Evolutionary conservation across 2,888 invertebrate genomes (phyloP).

Genomic region (Drosophila multiciliata): DNA sequence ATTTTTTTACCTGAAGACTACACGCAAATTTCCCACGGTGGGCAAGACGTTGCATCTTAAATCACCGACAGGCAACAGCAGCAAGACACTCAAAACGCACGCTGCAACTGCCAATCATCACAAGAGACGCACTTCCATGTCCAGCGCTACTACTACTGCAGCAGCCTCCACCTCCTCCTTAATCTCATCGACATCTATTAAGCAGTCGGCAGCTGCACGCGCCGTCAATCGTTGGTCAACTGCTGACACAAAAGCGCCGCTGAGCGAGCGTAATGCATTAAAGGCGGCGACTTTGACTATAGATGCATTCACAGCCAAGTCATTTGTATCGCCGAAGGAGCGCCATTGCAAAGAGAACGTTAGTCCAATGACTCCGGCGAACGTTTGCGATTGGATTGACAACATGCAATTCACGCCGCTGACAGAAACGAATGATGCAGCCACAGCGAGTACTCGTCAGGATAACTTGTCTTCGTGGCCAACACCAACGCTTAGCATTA

Average conservation of each 20-base stretch:
- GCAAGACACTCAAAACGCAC: conserved; percentile 73
- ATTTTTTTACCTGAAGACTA: conserved; percentile 62
- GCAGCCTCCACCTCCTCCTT: background rate
- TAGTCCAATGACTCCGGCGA: conserved; percentile 84
- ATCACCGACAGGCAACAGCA: conserved; percentile 80
- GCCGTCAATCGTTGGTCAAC: background rate
- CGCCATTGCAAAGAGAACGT: conserved; percentile 84
- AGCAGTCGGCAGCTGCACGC: conserved; percentile 3
- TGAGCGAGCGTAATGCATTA: conserved; percentile 74
- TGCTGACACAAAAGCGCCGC: conserved; percentile 53
- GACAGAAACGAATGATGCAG: conserved; percentile 36
- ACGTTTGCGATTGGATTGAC: conserved; percentile 81
- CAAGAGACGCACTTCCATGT: conserved; percentile 52
- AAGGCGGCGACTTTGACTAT: background rate
- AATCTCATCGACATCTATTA: conserved; percentile 19
- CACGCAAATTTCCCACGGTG: conserved; percentile 82
- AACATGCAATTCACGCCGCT: conserved; percentile 83
- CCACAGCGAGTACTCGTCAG: conserved; percentile 27
- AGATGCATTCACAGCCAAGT: conserved; percentile 2
- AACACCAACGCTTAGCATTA: conserved; percentile 71
- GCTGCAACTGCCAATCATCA: conserved; percentile 48
- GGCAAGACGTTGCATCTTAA: conserved; percentile 82
- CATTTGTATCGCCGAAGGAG: conserved; percentile 38
- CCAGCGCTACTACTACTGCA: conserved; percentile 19
- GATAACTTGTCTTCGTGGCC: conserved; percentile 81